phyloP scores from a whole-genome alignment of 2,888 invertebrate species.

The Venusia cambrica region DNA sequence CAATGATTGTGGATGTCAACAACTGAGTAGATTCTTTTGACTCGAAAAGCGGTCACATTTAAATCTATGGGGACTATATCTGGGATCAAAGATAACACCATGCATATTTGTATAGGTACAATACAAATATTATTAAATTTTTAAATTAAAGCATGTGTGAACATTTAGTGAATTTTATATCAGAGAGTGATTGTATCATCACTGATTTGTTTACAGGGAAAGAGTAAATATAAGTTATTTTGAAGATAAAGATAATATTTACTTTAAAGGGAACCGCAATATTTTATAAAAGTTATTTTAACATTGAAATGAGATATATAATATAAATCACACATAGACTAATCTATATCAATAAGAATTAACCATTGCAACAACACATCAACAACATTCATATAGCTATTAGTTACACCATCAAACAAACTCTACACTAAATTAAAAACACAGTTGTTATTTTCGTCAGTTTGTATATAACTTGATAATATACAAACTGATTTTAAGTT shows the following conservation, averaged over 20 bases:
- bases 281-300: conserved; percentile 50
- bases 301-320: conserved; percentile 49
- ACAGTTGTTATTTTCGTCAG: conserved; percentile 41
- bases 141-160: conserved; percentile 36
- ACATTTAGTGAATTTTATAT: conserved; percentile 8
- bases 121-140: no score
- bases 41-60: conserved; percentile 19
- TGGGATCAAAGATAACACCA: conserved; percentile 30
- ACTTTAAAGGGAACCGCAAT: conserved; percentile 26
- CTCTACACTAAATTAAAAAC: conserved; percentile 69
- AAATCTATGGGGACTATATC: conserved; percentile 18
- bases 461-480: conserved; percentile 41
- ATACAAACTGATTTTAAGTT: conserved; percentile 41
- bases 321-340: conserved; percentile 66
- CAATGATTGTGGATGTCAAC: no score
- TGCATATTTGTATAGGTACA: conserved; percentile 32
- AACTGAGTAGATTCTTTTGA: no score
- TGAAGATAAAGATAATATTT: conserved; percentile 21
- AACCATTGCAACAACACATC: conserved; percentile 74
- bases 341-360: conserved; percentile 55
- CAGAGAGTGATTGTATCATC: conserved; percentile 22
- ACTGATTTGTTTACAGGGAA: background rate
- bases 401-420: conserved; percentile 72
- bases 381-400: conserved; percentile 78
- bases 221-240: conserved; percentile 2